Conservation (phyloP, 2,888 invertebrate genomes). For the Megastigmus dorsalis region DNA sequence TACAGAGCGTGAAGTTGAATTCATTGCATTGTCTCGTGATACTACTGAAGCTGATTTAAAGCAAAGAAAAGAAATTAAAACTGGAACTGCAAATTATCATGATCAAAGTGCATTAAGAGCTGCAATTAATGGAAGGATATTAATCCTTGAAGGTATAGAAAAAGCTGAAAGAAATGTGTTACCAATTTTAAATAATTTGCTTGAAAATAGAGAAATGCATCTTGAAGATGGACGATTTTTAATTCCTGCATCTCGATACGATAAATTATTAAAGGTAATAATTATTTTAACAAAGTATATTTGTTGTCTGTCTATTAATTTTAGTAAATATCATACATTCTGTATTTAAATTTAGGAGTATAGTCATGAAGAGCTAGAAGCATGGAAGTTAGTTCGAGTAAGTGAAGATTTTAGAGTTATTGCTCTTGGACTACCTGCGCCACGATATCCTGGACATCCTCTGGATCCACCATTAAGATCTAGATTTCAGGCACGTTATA, state of each 20-base stretch:
- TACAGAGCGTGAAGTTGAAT: slow-evolving; percentile 92
- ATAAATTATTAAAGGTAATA: slow-evolving; percentile 87
- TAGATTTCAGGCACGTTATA: slow-evolving; percentile 94
- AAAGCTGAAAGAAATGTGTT: slow-evolving; percentile 98
- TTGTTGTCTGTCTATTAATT: slow-evolving; percentile 53
- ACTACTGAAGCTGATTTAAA: slow-evolving; percentile 98
- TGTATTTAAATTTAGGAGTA: slow-evolving; percentile 81
- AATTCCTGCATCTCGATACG: slow-evolving; percentile 91
- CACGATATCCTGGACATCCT: slow-evolving; percentile 92
- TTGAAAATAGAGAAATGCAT: slow-evolving; percentile 99
- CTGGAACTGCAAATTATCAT: slow-evolving; percentile 92
- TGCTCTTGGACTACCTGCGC: slow-evolving; percentile 93
- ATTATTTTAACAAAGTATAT: background rate
- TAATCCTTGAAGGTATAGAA: slow-evolving; percentile 96
- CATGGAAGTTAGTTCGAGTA: slow-evolving; percentile 93
- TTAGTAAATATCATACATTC: background rate
- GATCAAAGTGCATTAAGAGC: slow-evolving; percentile 97
- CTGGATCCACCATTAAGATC: slow-evolving; percentile 96
- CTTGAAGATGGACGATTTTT: slow-evolving; percentile 96
- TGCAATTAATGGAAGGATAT: slow-evolving; percentile 89
- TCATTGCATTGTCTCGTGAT: slow-evolving; percentile 94
- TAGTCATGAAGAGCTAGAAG: slow-evolving; percentile 84
- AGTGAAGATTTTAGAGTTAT: slow-evolving; percentile 95
- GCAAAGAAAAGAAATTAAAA: slow-evolving; percentile 92
- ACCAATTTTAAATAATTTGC: slow-evolving; percentile 94